Percentiles rank a stretch among this genome's conserved stretches.
These are phyloP conservation scores for Harpalus rufipes DNA, from an alignment of 2,888 invertebrate genomes.

Conservation along the genomic window DNA sequence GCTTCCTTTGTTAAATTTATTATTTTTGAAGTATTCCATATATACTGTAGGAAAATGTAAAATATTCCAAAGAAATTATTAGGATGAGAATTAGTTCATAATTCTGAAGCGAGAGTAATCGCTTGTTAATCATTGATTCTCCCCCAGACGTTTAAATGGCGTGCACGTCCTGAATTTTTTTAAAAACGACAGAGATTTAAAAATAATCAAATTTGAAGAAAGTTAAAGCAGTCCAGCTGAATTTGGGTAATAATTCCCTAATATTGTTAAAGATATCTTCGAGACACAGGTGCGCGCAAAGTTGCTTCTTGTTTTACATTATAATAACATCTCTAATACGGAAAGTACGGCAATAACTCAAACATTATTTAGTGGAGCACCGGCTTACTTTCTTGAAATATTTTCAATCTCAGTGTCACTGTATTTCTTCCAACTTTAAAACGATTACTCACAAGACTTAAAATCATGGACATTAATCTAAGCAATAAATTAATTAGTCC, in stretches of 20 bases:
- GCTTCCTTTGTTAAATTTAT: no score
- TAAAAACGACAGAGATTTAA: constrained; percentile 24
- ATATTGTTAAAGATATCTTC: constrained; percentile 29
- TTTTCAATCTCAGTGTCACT: constrained; percentile 34
- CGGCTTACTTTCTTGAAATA: constrained; percentile 50
- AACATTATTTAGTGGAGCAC: constrained; percentile 50
- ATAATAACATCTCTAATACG: constrained; percentile 60
- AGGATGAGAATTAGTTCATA: no score
- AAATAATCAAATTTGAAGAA: constrained; percentile 32
- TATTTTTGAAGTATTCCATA: no score
- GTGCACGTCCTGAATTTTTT: not conserved
- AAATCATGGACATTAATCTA: not conserved
- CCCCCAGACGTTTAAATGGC: no score
- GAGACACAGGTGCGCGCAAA: constrained; percentile 39
- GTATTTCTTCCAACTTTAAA: constrained; percentile 27
- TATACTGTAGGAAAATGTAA: no score
- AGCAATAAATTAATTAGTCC: not conserved
- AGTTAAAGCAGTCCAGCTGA: not conserved
- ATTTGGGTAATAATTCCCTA: constrained; percentile 39
- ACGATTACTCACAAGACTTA: constrained; percentile 20
- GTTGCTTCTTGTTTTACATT: constrained; percentile 50
- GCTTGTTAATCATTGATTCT: no score
- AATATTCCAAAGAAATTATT: no score
- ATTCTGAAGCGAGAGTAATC: no score
- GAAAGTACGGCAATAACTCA: constrained; percentile 54